Base-by-base conservation (phyloP, 1,140 invertebrate species). In the Danaus plexippus region DNA sequence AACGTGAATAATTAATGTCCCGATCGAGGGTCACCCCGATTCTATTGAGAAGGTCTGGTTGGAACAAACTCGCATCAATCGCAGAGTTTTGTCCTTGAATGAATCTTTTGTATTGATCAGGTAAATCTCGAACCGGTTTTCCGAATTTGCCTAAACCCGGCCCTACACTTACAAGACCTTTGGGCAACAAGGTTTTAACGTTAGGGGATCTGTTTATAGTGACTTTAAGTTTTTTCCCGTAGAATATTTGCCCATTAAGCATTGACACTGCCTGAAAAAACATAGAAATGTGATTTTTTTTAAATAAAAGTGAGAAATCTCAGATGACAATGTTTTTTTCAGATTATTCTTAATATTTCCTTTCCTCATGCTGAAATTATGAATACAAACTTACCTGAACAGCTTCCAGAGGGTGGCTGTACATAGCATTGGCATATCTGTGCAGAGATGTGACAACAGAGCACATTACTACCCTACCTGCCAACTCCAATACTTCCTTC, bases 381-480 rank as follows among this genome's bases (percentile, higher is more conserved):
- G 48, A 50, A 44, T 12, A 15, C 22, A 11, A 42, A 52, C 43
- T 51, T 65, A 84, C 80, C 74, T 84, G 80, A 8, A 82, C 73
- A n/a, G 81, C 81, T 67, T 85, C 81, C 41, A 85, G 66, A 0
- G 81, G 72, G 60, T 85, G 81, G 43, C 72, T 77, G 53, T 75
- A 85, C 77, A 76, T 77, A 11, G 76, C 71, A 9, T 68, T 77
- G 1, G 77, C 79, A 43, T 69, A 73, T 54, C 63, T 75, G 1
- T 59, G 56, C 41, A 8, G 22, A 0, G 47, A 52, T 9, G 15
- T 48, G 4, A 66, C 12, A 0, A 82, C 64, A 7, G 67, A 61
- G 32, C 76, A 82, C 1, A 67, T 48, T 0, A 78, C 32, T 1
- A 85, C 73, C 0, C 67, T 61, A 0, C 81, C 81, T 1, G 79